These are phyloP conservation scores for Gyps fulvus DNA, from an alignment of 2,113 vertebrate genomes.

Conservation along the genomic window DNA sequence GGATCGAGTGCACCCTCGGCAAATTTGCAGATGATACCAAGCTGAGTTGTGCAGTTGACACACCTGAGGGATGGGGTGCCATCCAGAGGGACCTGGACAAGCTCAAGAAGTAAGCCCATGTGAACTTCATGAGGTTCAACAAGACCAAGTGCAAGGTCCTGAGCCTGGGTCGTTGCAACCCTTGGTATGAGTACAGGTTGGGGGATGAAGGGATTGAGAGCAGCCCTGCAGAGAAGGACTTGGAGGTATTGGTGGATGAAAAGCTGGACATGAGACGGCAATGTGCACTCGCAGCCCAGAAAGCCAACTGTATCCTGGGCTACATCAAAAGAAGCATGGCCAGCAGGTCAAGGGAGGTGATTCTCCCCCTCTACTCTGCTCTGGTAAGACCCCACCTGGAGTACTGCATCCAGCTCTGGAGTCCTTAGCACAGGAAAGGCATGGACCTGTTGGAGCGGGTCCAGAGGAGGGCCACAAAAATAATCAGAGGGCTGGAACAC, in stretches of 20 bases:
- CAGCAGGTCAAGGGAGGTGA: background rate
- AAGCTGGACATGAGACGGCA: background rate
- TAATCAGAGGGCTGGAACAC: background rate
- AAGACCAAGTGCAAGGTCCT: background rate
- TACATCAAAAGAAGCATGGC: background rate
- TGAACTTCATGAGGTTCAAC: background rate
- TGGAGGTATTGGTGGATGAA: background rate
- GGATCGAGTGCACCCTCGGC: background rate
- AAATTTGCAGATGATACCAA: background rate
- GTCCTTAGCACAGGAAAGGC: background rate
- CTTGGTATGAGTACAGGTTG: background rate
- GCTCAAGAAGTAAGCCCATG: background rate
- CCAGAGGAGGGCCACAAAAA: background rate
- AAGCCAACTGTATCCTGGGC: background rate
- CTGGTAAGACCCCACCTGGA: background rate
- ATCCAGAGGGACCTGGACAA: background rate
- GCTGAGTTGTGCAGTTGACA: background rate
- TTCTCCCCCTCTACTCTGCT: background rate
- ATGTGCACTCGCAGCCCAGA: background rate
- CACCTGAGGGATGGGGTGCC: background rate
- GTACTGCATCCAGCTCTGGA: background rate
- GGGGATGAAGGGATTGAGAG: background rate
- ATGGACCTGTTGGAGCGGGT: background rate
- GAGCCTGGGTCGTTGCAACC: too few relatives aligned
- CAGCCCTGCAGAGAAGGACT: background rate